Conservation (phyloP, 2,113 vertebrate genomes). For the Epinephelus cyanopodus region DNA sequence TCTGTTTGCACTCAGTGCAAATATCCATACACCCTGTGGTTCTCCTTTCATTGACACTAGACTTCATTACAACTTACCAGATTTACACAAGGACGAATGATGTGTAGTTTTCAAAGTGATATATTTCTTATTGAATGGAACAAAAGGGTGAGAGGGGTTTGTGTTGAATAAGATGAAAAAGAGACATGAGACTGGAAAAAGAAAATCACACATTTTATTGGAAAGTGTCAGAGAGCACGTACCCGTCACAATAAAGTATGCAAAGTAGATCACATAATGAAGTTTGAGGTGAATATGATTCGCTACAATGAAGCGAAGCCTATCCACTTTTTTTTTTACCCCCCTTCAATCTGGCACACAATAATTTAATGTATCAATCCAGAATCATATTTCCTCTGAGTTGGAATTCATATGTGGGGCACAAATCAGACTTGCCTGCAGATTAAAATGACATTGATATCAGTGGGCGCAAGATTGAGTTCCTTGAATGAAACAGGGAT, state of each 20-base stretch:
- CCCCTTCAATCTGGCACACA: conserved; percentile 27
- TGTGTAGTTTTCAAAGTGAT: conserved; percentile 16
- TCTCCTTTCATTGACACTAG: conserved; percentile 28
- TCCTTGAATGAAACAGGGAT: conserved; percentile 57
- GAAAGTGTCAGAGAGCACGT: conserved; percentile 66
- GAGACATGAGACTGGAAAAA: conserved; percentile 37
- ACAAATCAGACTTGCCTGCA: conserved; percentile 37
- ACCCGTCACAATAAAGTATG: conserved; percentile 72
- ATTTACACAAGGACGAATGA: conserved; percentile 20
- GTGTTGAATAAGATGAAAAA: conserved; percentile 46
- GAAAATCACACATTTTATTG: conserved; percentile 75
- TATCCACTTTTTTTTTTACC: conserved; percentile 20
- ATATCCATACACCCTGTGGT: not conserved
- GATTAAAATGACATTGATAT: conserved; percentile 67
- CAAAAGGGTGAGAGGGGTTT: not conserved
- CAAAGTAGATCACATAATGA: conserved; percentile 70
- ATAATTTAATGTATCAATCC: conserved; percentile 70
- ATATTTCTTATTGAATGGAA: conserved; percentile 5
- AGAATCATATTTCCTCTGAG: conserved; percentile 67
- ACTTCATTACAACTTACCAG: not conserved
- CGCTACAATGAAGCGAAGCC: conserved; percentile 48
- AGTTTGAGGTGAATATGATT: conserved; percentile 64
- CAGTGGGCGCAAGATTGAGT: conserved; percentile 43
- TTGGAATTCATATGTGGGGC: conserved; percentile 49
- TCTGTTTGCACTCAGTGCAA: not conserved